Evolutionary conservation across 1,140 invertebrate species (phyloP).

Genomic region (Nymphalis io): DNA sequence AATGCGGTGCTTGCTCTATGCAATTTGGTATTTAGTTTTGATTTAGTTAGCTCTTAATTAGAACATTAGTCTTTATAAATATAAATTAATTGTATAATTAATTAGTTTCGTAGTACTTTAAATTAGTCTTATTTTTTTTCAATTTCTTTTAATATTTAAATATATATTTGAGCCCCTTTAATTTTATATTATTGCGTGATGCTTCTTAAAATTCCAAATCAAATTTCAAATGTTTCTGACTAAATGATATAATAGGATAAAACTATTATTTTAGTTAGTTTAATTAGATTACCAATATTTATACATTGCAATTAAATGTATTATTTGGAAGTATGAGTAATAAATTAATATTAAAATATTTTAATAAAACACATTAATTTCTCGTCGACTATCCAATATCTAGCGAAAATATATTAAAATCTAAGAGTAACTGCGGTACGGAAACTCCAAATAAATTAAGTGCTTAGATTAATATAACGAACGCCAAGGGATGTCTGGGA

Average conservation of each 20-base stretch:
- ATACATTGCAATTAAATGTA: not conserved
- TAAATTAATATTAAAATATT: not conserved
- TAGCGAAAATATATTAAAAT: constrained; percentile 7
- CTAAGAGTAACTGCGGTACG: constrained; percentile 1
- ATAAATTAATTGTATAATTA: not conserved
- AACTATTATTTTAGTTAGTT: not conserved
- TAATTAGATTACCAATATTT: not conserved
- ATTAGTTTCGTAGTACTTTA: not conserved
- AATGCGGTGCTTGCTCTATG: not conserved
- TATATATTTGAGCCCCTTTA: no score
- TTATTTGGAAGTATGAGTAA: not conserved
- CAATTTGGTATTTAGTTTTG: constrained; percentile 21
- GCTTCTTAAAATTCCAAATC: no score
- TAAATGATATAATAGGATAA: no score
- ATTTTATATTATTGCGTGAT: no score
- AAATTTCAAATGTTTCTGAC: no score
- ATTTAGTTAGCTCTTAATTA: constrained; percentile 20
- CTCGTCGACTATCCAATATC: not conserved
- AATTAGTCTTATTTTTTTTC: not conserved
- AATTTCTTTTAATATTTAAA: no score
- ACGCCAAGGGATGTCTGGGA: constrained; percentile 16
- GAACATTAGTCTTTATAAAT: not conserved
- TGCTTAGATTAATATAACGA: constrained; percentile 25
- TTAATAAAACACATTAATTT: not conserved
- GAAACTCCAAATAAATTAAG: constrained; percentile 10